phyloP scores from a whole-genome alignment of 1,140 invertebrate species.

The Bicyclus anynana region DNA sequence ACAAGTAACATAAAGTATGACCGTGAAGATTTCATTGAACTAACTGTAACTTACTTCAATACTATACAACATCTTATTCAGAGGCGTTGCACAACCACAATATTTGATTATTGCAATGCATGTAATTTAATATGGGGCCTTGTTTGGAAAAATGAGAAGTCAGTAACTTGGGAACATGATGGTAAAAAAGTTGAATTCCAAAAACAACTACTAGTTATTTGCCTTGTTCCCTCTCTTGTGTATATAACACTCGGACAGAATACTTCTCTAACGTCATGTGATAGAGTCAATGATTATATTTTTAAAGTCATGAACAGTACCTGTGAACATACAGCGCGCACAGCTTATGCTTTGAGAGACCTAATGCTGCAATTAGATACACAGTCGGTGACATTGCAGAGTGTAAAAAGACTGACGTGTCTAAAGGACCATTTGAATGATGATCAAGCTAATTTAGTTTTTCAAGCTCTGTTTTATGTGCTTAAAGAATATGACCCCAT shows the following conservation, averaged over 20 bases:
- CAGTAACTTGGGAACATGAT: conserved; percentile 19
- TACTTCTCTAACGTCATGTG: conserved; percentile 35
- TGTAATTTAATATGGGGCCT: conserved; percentile 50
- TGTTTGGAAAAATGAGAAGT: conserved; percentile 37
- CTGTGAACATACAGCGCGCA: conserved; percentile 79
- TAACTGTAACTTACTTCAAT: conserved; percentile 50
- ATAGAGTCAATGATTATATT: conserved; percentile 80
- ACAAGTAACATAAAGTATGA: conserved; percentile 33
- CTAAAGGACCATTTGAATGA: conserved; percentile 77
- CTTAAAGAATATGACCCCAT: conserved; percentile 79
- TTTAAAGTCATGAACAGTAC: conserved; percentile 80
- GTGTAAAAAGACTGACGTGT: conserved; percentile 79
- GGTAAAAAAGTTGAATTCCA: conserved; percentile 38
- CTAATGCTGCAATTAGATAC: conserved; percentile 72
- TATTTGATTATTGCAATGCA: conserved; percentile 50
- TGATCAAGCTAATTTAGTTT: conserved; percentile 83
- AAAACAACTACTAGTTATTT: conserved; percentile 78
- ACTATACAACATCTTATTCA: conserved; percentile 44
- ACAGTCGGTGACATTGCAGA: conserved; percentile 79
- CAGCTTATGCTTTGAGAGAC: conserved; percentile 79
- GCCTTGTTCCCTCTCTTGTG: conserved; percentile 79
- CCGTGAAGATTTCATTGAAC: conserved; percentile 49
- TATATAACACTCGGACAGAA: conserved; percentile 64
- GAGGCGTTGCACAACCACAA: conserved; percentile 33
- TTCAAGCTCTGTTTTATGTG: conserved; percentile 83